phyloP scores from a whole-genome alignment of 53 echinoderm and acorn worm species.

The Holothuria leucospilota region DNA sequence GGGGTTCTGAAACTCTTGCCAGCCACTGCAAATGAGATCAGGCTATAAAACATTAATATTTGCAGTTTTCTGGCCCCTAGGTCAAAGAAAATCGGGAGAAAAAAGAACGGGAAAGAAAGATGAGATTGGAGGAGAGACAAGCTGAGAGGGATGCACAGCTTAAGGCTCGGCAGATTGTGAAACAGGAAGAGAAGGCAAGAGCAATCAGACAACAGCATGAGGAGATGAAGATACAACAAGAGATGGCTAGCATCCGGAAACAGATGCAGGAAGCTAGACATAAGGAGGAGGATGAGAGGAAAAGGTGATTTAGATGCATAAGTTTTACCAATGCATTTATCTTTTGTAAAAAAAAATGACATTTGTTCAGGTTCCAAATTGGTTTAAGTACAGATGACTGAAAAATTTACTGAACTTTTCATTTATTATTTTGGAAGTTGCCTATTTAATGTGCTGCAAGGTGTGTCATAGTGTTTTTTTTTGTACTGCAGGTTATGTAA shows the following conservation, averaged over 20 bases:
- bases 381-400: too few species aligned
- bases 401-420: too few species aligned
- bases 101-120: constrained; percentile 60
- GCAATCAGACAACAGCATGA: constrained; percentile 75
- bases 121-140: constrained; percentile 60
- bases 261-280: constrained; percentile 82
- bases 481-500: too few species aligned
- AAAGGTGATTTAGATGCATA: constrained; percentile 34
- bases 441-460: too few species aligned
- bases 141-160: constrained; percentile 73
- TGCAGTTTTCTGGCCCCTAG: constrained; percentile 11
- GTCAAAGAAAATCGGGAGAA: constrained; percentile 94
- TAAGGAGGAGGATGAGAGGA: constrained; percentile 61
- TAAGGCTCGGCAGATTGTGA: constrained; percentile 87
- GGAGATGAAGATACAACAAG: constrained; percentile 79
- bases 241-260: constrained; percentile 89
- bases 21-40: too few species aligned
- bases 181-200: constrained; percentile 82
- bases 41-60: too few species aligned
- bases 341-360: too few species aligned
- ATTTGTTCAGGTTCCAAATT: too few species aligned
- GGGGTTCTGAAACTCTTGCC: too few species aligned
- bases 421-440: too few species aligned
- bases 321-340: background rate
- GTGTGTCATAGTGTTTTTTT: too few species aligned